These are phyloP conservation scores for Priocnemis perturbator DNA, from an alignment of 2,888 invertebrate species.

Conservation along the genomic window DNA sequence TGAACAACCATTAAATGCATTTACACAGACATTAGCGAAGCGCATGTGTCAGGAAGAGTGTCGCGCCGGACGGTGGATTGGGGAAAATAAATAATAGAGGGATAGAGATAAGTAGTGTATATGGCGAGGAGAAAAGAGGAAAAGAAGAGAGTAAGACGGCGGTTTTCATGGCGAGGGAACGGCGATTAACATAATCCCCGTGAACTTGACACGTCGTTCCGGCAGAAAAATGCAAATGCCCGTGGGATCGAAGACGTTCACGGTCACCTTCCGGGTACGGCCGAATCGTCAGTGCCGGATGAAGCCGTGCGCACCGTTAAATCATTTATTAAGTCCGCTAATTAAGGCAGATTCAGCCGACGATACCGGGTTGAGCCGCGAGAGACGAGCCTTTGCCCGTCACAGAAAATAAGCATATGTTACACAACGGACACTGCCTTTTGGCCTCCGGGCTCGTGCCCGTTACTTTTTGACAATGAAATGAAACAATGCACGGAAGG, in stretches of 20 bases:
- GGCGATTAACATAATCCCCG: slow-evolving; percentile 45
- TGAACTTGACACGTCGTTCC: slow-evolving; percentile 44
- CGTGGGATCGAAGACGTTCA: slow-evolving; percentile 54
- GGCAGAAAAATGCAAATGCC: slow-evolving; percentile 58
- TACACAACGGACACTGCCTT: slow-evolving; percentile 12
- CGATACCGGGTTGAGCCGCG: slow-evolving; percentile 26
- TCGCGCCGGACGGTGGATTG: too few relatives aligned
- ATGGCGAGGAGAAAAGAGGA: too few relatives aligned
- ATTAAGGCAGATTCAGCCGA: slow-evolving; percentile 49
- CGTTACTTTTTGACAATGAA: not conserved
- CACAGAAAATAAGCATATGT: slow-evolving; percentile 37
- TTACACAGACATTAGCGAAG: too few relatives aligned
- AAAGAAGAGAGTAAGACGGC: not conserved
- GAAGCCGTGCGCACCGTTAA: slow-evolving; percentile 52
- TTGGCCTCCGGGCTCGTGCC: slow-evolving; percentile 5
- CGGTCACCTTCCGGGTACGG: slow-evolving; percentile 23
- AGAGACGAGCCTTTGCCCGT: slow-evolving; percentile 18
- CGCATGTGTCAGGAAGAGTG: too few relatives aligned
- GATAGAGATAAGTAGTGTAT: too few relatives aligned
- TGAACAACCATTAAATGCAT: too few relatives aligned
- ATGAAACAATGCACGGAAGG: too few relatives aligned
- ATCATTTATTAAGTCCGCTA: slow-evolving; percentile 56
- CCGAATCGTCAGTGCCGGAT: slow-evolving; percentile 40
- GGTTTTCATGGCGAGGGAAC: slow-evolving; percentile 21
- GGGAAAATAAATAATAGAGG: too few relatives aligned